phyloP scores from a whole-genome alignment of 1,140 invertebrate genomes.

The Charaxes varanes region DNA sequence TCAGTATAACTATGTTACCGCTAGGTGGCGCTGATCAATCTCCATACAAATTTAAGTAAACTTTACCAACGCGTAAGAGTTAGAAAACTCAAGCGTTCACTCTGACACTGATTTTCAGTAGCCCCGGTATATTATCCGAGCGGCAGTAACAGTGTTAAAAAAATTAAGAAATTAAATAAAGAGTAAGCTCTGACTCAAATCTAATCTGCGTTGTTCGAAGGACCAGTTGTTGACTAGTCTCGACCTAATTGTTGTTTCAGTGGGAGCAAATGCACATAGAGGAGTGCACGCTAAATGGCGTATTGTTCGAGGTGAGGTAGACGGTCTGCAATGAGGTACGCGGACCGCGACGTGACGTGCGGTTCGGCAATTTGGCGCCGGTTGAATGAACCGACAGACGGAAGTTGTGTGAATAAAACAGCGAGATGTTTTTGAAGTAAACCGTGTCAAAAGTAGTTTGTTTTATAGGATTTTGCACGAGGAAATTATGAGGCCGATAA shows the following conservation, averaged over 20 bases:
- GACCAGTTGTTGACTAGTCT: conserved; percentile 1
- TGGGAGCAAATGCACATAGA: conserved; percentile 15
- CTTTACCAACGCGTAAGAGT: no score
- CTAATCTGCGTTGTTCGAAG: neutral
- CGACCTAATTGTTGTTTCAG: conserved; percentile 12
- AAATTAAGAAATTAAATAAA: no score
- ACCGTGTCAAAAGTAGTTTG: conserved; percentile 14
- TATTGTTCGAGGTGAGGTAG: conserved; percentile 11
- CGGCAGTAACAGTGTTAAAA: no score
- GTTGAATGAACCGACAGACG: conserved; percentile 23
- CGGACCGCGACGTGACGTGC: conserved; percentile 18
- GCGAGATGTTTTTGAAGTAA: conserved; percentile 13
- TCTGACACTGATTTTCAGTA: no score
- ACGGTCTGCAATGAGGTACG: conserved; percentile 11
- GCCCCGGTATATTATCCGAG: no score
- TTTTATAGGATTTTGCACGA: conserved; percentile 7
- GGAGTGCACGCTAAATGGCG: conserved; percentile 13
- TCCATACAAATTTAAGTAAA: no score
- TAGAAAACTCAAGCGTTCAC: no score
- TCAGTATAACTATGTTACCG: no score
- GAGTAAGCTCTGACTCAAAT: no score
- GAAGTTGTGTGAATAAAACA: conserved; percentile 22
- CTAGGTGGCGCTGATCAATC: no score
- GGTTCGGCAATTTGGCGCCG: conserved; percentile 18
- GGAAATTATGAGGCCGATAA: conserved; percentile 1